Percentiles rank a stretch among this genome's conserved stretches.
phyloP scores from a whole-genome alignment of 2,113 vertebrate species.

The Gallinago undulata region DNA sequence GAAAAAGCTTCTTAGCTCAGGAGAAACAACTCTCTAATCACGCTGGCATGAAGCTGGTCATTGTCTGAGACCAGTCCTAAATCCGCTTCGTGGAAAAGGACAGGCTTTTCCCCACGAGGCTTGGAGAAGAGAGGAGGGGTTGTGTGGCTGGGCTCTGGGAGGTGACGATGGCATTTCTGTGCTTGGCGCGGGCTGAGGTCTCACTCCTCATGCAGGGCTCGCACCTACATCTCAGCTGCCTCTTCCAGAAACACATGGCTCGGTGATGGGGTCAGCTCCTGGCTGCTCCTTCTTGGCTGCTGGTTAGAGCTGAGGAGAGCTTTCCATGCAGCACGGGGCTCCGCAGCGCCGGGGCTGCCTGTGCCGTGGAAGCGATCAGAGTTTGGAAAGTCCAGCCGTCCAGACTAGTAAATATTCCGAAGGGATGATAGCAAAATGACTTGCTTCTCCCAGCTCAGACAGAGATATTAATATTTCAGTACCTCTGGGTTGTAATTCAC shows the following conservation, averaged over 20 bases:
- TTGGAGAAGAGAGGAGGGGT: neutral
- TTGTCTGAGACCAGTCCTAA: neutral
- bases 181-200: neutral
- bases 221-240: neutral
- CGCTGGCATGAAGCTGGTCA: rapidly evolving
- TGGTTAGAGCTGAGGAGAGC: neutral
- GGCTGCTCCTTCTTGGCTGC: neutral
- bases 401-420: neutral
- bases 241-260: rapidly evolving
- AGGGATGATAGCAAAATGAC: conserved; percentile 35
- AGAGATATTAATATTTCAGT: conserved; percentile 56
- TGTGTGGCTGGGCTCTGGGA: neutral
- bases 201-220: neutral
- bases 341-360: neutral
- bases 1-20: neutral
- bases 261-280: neutral
- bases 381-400: neutral
- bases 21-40: neutral
- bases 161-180: neutral
- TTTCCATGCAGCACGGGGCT: rapidly evolving
- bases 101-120: rapidly evolving
- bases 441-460: conserved; percentile 14
- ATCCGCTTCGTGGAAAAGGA: rapidly evolving
- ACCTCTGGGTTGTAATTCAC: conserved; percentile 52
- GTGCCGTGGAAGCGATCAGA: neutral